A percentile compares a stretch with the other conserved stretches of the same genome.
These are phyloP conservation scores for Steatornis caripensis DNA, from an alignment of 2,113 vertebrate species.

Conservation along the genomic window DNA sequence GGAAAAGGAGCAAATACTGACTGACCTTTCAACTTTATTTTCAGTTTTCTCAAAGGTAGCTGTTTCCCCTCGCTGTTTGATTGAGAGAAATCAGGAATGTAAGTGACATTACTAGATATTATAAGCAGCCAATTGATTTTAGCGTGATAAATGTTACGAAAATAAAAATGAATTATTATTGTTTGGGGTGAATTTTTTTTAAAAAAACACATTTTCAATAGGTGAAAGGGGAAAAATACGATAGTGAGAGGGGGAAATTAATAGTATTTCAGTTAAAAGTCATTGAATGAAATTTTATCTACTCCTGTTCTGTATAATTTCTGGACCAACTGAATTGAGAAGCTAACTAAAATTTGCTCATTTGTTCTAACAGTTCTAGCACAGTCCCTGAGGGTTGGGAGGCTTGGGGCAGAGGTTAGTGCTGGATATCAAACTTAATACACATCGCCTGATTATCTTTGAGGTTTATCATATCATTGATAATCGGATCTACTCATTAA, in stretches of 20 bases:
- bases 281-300: background rate
- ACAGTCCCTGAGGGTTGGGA: background rate
- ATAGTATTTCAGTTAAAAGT: background rate
- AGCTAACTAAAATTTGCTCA: background rate
- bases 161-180: background rate
- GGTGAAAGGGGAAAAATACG: background rate
- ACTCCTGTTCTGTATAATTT: background rate
- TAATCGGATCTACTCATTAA: background rate
- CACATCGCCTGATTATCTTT: background rate
- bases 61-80: background rate
- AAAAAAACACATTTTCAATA: background rate
- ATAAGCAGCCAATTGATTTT: background rate
- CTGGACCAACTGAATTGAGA: background rate
- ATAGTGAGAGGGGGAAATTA: background rate
- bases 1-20: background rate
- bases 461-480: background rate
- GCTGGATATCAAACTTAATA: background rate
- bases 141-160: background rate
- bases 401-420: background rate
- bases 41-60: background rate
- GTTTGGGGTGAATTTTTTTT: background rate
- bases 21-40: background rate
- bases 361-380: background rate
- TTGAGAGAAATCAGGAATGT: background rate
- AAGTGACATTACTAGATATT: background rate